Evolutionary conservation across 1,140 invertebrate genomes (phyloP).

Genomic region (Trichogramma pretiosum): DNA sequence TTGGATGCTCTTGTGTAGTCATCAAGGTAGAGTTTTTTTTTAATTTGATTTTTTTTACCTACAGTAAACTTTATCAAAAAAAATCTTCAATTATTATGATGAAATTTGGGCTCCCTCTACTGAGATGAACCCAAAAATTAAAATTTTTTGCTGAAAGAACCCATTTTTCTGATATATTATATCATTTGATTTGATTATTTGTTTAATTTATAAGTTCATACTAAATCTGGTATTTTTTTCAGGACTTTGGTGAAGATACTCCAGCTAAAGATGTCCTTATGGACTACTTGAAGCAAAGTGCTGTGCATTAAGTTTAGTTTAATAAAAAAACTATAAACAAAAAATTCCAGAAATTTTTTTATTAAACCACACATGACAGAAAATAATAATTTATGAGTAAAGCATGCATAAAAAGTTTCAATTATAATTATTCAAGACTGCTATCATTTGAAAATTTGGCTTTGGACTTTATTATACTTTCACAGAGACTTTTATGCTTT

Average conservation of each 20-base stretch:
- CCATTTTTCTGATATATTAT: constrained; percentile 32
- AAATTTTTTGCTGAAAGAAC: constrained; percentile 34
- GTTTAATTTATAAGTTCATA: constrained; percentile 7
- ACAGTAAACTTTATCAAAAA: not conserved
- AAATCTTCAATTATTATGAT: constrained; percentile 30
- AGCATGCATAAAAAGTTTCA: too few species aligned
- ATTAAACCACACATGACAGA: too few species aligned
- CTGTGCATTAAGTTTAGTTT: constrained; percentile 39
- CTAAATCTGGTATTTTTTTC: constrained; percentile 32
- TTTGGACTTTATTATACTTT: constrained; percentile 23
- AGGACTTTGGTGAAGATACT: constrained; percentile 94
- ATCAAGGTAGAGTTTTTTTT: constrained; percentile 61
- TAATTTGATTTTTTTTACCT: constrained; percentile 3
- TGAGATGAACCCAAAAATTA: constrained; percentile 41
- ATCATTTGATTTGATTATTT: constrained; percentile 17
- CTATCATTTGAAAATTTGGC: too few species aligned
- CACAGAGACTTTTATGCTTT: constrained; percentile 37
- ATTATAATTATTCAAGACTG: too few species aligned
- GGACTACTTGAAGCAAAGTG: constrained; percentile 72
- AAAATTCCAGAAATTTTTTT: too few species aligned
- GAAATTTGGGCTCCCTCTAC: constrained; percentile 44
- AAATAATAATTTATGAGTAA: too few species aligned
- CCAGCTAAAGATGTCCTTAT: constrained; percentile 85
- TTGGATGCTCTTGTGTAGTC: constrained; percentile 96
- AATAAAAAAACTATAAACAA: too few species aligned